Percentiles rank a stretch among this genome's conserved stretches.
Conservation (phyloP, 2,113 vertebrate species). For the Oncorhynchus kisutch region DNA sequence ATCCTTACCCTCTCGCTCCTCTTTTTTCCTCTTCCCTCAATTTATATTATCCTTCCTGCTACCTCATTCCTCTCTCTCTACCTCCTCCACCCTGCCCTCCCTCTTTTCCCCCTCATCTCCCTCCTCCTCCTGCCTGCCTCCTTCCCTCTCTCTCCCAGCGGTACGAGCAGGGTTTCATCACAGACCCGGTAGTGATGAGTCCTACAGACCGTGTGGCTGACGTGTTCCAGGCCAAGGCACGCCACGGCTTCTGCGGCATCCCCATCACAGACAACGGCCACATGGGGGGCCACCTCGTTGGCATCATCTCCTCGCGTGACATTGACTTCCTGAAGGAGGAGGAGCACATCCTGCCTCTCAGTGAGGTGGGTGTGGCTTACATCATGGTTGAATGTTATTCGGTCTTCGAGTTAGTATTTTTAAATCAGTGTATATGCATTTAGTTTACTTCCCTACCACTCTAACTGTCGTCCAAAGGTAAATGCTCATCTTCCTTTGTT, state of each 20-base stretch:
- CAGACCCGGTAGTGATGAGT: constrained; percentile 96
- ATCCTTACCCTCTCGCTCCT: background rate
- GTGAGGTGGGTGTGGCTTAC: constrained; percentile 74
- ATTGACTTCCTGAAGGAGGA: constrained; percentile 95
- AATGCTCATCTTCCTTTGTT: too few relatives aligned
- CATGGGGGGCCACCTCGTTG: constrained; percentile 91
- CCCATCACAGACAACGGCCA: constrained; percentile 94
- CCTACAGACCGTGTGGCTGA: constrained; percentile 85
- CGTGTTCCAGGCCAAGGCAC: constrained; percentile 95
- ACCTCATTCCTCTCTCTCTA: background rate
- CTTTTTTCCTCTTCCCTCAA: background rate
- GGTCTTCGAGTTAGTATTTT: background rate
- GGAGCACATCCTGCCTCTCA: constrained; percentile 83
- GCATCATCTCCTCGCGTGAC: constrained; percentile 96
- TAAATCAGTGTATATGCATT: background rate
- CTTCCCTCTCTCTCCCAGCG: constrained; percentile 70
- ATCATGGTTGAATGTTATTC: background rate
- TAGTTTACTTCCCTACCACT: background rate
- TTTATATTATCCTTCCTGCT: background rate
- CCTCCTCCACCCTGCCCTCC: background rate
- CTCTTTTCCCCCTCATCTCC: background rate
- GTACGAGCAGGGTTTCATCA: constrained; percentile 98
- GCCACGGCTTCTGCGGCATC: constrained; percentile 96
- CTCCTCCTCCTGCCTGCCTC: background rate
- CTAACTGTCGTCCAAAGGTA: background rate